Percentiles rank a stretch among this genome's conserved stretches.
Evolutionary conservation across 2,113 vertebrate genomes (phyloP).

Genomic region (Cisticola juncidis): DNA sequence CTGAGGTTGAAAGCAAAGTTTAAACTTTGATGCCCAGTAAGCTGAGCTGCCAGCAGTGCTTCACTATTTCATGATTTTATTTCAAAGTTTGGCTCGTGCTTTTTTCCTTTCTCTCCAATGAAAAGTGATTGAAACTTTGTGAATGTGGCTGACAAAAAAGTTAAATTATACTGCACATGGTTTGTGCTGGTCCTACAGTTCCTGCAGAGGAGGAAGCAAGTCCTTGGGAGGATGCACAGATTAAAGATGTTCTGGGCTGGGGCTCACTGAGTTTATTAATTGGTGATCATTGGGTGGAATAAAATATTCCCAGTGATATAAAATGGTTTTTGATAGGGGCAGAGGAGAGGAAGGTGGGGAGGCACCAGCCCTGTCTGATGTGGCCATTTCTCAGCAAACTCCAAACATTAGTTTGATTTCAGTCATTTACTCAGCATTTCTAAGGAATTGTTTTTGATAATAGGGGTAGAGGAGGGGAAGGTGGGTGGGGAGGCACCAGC

Average conservation of each 20-base stretch:
- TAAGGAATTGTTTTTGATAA: neutral
- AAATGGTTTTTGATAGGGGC: neutral
- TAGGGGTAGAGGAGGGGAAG: neutral
- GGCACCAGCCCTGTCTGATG: neutral
- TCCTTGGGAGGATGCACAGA: neutral
- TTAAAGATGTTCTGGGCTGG: neutral
- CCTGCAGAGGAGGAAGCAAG: neutral
- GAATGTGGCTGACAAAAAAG: neutral
- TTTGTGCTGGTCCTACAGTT: neutral
- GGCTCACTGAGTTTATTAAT: neutral
- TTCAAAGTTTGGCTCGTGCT: conserved; percentile 22
- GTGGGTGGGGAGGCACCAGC: fast-evolving
- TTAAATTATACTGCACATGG: neutral
- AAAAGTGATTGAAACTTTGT: neutral
- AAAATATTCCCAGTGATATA: neutral
- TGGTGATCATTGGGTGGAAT: neutral
- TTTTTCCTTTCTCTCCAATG: neutral
- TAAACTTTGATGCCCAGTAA: conserved; percentile 63
- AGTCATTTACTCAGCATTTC: neutral
- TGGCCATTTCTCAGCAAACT: neutral
- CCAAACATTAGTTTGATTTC: neutral
- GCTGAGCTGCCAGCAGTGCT: conserved; percentile 25
- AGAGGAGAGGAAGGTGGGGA: neutral
- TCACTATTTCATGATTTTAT: conserved; percentile 17
- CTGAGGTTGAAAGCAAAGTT: conserved; percentile 46